Evolutionary conservation across 2,113 vertebrate species (phyloP).

Genomic region (Mohoua ochrocephala): DNA sequence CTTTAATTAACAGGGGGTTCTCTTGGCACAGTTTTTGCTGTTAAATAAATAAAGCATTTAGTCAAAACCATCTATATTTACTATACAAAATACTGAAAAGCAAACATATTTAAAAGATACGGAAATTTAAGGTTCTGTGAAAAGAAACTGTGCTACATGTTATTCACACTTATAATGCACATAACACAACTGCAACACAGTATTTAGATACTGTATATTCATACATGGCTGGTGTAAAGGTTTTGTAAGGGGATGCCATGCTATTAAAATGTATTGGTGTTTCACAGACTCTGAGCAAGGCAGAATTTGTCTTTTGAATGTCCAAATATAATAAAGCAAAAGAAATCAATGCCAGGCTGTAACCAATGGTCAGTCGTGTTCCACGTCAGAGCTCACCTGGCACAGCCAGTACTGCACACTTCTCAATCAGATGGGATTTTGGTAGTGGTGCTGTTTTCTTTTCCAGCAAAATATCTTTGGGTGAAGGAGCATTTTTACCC

Average conservation of each 20-base stretch:
- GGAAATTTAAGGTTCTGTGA: constrained; percentile 49
- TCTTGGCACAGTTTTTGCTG: constrained; percentile 81
- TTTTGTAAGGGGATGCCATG: constrained; percentile 31
- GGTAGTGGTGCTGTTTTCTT: neutral
- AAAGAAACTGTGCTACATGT: constrained; percentile 64
- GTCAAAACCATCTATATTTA: constrained; percentile 78
- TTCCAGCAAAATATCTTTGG: neutral
- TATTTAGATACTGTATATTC: constrained; percentile 27
- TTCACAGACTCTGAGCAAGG: constrained; percentile 4
- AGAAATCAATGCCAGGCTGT: neutral
- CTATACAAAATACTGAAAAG: constrained; percentile 74
- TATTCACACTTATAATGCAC: constrained; percentile 57
- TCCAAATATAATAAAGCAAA: neutral
- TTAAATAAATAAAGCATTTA: constrained; percentile 83
- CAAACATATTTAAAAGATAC: constrained; percentile 36
- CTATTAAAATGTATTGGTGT: constrained; percentile 12
- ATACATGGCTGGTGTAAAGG: constrained; percentile 31
- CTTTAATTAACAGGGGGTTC: constrained; percentile 66
- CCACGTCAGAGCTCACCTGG: neutral
- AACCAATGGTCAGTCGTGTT: neutral
- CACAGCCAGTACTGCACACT: neutral
- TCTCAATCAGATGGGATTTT: neutral
- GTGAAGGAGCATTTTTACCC: neutral
- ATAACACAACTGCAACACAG: constrained; percentile 58
- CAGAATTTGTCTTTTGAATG: neutral